Evolutionary conservation across 2,888 invertebrate species (phyloP).

Genomic region (Gastracanthus pulcherrimus): DNA sequence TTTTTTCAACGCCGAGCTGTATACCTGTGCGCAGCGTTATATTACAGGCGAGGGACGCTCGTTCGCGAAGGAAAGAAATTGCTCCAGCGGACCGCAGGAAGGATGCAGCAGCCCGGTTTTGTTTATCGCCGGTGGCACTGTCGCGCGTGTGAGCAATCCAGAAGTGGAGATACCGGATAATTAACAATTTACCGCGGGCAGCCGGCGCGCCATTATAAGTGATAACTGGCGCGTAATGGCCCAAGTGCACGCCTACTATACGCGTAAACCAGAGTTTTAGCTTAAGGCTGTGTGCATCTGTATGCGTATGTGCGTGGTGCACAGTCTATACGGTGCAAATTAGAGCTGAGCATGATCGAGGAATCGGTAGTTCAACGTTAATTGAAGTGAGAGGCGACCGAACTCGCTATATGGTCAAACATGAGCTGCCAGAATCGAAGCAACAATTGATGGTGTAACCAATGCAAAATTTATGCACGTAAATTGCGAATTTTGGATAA

Average conservation of each 20-base stretch:
- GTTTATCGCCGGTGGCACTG: constrained; percentile 28
- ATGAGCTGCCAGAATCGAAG: too few species aligned
- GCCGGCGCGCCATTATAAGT: constrained; percentile 50
- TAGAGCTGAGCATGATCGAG: constrained; percentile 16
- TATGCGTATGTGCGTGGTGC: too few species aligned
- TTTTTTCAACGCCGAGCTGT: too few species aligned
- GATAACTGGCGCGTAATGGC: constrained; percentile 56
- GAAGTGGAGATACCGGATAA: constrained; percentile 52
- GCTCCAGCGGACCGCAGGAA: not conserved
- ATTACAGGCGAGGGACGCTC: too few species aligned
- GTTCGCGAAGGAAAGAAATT: not conserved
- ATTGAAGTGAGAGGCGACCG: constrained; percentile 26
- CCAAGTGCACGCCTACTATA: constrained; percentile 40
- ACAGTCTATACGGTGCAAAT: too few species aligned
- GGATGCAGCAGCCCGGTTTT: too few species aligned
- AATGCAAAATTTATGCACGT: too few species aligned
- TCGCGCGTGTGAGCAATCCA: constrained; percentile 37
- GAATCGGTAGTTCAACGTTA: constrained; percentile 37
- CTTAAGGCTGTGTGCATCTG: not conserved
- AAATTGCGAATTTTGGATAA: too few species aligned
- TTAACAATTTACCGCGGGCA: constrained; percentile 56
- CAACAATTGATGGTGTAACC: too few species aligned
- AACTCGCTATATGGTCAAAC: too few species aligned
- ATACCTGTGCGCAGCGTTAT: too few species aligned
- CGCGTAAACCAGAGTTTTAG: too few species aligned